These are phyloP conservation scores for Hyles lineata DNA, from an alignment of 2,888 invertebrate genomes.

Conservation along the genomic window DNA sequence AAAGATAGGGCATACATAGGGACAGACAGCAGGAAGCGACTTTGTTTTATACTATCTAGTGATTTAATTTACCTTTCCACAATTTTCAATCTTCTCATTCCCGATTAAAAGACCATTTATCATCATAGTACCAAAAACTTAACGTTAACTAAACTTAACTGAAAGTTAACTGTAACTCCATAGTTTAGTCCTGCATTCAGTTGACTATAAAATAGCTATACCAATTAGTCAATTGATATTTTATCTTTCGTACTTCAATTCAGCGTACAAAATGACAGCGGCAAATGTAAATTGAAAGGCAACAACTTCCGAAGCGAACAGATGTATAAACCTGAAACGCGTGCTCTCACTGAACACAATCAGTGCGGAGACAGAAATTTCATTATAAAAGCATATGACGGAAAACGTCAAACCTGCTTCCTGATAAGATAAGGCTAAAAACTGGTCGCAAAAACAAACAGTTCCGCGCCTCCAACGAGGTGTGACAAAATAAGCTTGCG, in stretches of 20 bases:
- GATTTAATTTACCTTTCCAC: too few species aligned
- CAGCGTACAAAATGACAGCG: not conserved
- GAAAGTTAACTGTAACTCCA: too few species aligned
- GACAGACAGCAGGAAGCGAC: too few species aligned
- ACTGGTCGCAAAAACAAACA: slow-evolving; percentile 48
- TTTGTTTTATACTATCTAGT: too few species aligned
- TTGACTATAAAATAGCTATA: too few species aligned
- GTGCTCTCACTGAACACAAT: slow-evolving; percentile 7
- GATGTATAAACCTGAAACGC: slow-evolving; percentile 21
- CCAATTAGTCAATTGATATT: not conserved
- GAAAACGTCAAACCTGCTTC: slow-evolving; percentile 48
- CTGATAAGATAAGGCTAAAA: slow-evolving; percentile 51
- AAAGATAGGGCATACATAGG: too few species aligned
- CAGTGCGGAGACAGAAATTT: slow-evolving; percentile 15
- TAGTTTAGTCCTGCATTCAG: too few species aligned
- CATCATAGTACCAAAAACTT: too few species aligned
- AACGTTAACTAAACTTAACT: too few species aligned
- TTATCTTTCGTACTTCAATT: not conserved
- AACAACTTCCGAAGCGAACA: slow-evolving; percentile 18
- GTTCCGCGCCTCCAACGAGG: slow-evolving; percentile 50
- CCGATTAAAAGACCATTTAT: too few species aligned
- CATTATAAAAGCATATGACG: slow-evolving; percentile 35
- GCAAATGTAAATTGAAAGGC: not conserved
- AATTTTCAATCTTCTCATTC: too few species aligned
- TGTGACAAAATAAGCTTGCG: slow-evolving; percentile 50